Evolutionary conservation across 2,797 vertebrate genomes (phyloP).

Genomic region (Tapirus indicus): DNA sequence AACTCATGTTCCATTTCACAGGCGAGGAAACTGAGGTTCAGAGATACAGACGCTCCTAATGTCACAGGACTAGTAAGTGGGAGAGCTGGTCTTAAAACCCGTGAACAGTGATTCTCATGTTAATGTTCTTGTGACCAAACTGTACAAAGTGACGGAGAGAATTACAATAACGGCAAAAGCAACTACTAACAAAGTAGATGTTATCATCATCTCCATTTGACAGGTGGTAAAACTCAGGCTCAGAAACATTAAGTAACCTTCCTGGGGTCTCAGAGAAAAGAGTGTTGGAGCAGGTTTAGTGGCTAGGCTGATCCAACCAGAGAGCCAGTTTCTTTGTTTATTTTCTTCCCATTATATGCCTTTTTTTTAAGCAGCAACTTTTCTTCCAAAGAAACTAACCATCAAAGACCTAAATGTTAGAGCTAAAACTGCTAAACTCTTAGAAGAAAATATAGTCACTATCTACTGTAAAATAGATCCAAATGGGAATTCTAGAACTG

Average conservation of each 20-base stretch:
- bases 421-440: not conserved
- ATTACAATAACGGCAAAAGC: fast-evolving
- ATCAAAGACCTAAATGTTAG: not conserved
- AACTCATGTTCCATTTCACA: fast-evolving
- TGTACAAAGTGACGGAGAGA: fast-evolving
- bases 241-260: not conserved
- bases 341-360: not conserved
- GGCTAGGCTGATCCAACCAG: too few species aligned
- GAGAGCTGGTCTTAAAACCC: too few species aligned
- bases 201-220: too few species aligned
- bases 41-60: not conserved
- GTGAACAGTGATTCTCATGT: fast-evolving
- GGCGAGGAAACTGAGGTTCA: not conserved
- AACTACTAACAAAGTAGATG: fast-evolving
- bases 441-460: not conserved
- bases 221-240: not conserved
- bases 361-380: not conserved
- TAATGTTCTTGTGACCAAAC: not conserved
- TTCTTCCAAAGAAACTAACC: not conserved
- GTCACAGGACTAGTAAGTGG: not conserved
- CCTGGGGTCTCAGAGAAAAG: not conserved
- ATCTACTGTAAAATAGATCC: not conserved
- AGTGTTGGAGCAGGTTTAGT: fast-evolving
- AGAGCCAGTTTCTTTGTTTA: not conserved
- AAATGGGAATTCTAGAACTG: not conserved